Percentiles rank a stretch among this genome's conserved stretches.
phyloP scores from a whole-genome alignment of 2,797 vertebrate species.

The Myoxocephalus aenaeus region DNA sequence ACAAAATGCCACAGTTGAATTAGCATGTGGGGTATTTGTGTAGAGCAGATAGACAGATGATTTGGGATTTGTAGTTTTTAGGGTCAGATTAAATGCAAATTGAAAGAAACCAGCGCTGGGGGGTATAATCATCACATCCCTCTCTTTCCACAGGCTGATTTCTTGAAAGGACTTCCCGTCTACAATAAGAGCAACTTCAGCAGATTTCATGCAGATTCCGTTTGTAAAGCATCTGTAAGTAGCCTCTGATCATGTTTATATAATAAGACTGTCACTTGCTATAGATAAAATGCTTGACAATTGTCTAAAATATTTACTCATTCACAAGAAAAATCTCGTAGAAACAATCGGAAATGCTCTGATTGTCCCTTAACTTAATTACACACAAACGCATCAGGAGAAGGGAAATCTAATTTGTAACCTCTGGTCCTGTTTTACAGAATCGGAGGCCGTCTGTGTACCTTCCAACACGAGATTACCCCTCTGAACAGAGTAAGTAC shows the following conservation, averaged over 20 bases:
- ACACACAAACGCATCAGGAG: not conserved
- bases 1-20: not conserved
- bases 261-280: not conserved
- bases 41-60: not conserved
- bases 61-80: not conserved
- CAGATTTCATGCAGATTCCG: constrained; percentile 96
- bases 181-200: constrained; percentile 99
- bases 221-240: constrained; percentile 99
- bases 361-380: not conserved
- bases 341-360: not conserved
- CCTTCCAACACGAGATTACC: constrained; percentile 95
- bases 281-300: not conserved
- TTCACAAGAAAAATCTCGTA: not conserved
- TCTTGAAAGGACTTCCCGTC: constrained; percentile 97
- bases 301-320: not conserved
- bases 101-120: not conserved
- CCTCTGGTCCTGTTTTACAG: constrained; percentile 72
- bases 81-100: not conserved
- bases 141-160: constrained; percentile 90
- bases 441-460: constrained; percentile 97
- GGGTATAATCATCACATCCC: not conserved
- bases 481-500: constrained; percentile 97
- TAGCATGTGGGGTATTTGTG: not conserved
- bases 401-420: not conserved
- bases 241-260: not conserved